Conservation (phyloP, 2,797 vertebrate genomes). For the Hephaestus fuliginosus region DNA sequence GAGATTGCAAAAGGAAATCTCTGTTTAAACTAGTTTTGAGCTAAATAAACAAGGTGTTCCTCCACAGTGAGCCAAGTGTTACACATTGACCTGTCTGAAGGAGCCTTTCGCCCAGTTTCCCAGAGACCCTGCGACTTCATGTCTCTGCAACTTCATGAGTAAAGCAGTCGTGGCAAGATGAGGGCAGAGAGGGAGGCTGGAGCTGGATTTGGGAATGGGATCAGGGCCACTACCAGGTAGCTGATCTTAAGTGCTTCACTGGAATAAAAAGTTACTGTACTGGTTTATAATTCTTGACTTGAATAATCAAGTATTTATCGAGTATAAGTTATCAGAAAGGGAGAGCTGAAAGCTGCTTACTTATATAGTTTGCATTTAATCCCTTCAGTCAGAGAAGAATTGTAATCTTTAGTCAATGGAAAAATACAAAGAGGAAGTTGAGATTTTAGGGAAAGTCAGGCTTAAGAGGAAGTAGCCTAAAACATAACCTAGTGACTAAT, state of each 20-base stretch:
- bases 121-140: constrained; percentile 55
- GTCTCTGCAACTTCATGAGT: constrained; percentile 41
- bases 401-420: neutral
- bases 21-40: constrained; percentile 53
- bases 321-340: neutral
- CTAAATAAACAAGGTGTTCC: constrained; percentile 77
- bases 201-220: constrained; percentile 36
- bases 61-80: constrained; percentile 74
- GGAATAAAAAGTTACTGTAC: neutral
- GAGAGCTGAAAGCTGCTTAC: neutral
- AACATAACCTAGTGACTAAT: constrained; percentile 1
- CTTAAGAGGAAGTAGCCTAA: neutral
- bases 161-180: constrained; percentile 33
- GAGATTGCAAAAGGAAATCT: constrained; percentile 55
- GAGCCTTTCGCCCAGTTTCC: constrained; percentile 67
- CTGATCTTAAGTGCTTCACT: constrained; percentile 42
- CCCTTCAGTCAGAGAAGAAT: constrained; percentile 9
- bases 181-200: constrained; percentile 6
- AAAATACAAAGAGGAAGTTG: neutral
- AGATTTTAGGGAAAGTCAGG: neutral
- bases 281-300: constrained; percentile 7
- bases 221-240: constrained; percentile 26
- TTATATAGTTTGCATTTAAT: neutral
- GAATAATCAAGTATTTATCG: neutral
- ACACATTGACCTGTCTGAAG: constrained; percentile 69